Percentiles rank a stretch among this genome's conserved stretches.
These are phyloP conservation scores for Aethes cnicana DNA, from an alignment of 2,888 invertebrate genomes.

Conservation along the genomic window DNA sequence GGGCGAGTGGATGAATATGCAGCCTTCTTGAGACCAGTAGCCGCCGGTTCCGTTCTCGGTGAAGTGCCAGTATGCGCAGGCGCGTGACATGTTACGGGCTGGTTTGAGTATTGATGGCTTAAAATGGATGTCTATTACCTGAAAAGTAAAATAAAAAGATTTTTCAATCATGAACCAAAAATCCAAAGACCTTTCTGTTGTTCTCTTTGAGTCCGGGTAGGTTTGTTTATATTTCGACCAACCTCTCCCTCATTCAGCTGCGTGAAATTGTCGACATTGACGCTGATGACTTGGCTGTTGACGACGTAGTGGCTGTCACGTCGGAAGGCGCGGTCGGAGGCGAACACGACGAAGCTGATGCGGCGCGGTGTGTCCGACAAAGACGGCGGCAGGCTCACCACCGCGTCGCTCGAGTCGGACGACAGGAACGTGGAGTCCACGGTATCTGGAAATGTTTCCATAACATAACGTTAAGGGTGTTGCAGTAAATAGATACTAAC, in stretches of 20 bases:
- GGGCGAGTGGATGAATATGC: slow-evolving; percentile 42
- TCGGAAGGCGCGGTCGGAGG: slow-evolving; percentile 41
- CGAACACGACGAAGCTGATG: slow-evolving; percentile 44
- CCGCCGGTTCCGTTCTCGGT: slow-evolving; percentile 55
- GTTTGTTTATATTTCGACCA: too few species aligned
- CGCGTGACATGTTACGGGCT: slow-evolving; percentile 31
- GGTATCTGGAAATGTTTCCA: slow-evolving; percentile 22
- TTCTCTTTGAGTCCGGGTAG: too few species aligned
- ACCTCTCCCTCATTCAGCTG: slow-evolving; percentile 35
- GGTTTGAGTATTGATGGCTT: slow-evolving; percentile 34
- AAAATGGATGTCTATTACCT: slow-evolving; percentile 47
- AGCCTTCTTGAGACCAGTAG: slow-evolving; percentile 64
- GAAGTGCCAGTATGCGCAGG: slow-evolving; percentile 70
- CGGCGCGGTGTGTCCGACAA: slow-evolving; percentile 30
- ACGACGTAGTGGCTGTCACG: slow-evolving; percentile 32
- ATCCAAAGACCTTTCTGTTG: too few species aligned
- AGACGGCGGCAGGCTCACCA: slow-evolving; percentile 36
- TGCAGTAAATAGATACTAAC: too few species aligned
- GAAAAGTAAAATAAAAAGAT: slow-evolving; percentile 38
- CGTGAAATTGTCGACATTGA: slow-evolving; percentile 38
- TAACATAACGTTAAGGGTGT: neutral
- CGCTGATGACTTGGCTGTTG: slow-evolving; percentile 53
- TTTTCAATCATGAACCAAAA: neutral
- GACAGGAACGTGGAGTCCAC: slow-evolving; percentile 22
- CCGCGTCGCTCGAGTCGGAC: slow-evolving; percentile 32